These are phyloP conservation scores for Sepiola atlantica DNA, from an alignment of 2,888 invertebrate species.

Conservation along the genomic window DNA sequence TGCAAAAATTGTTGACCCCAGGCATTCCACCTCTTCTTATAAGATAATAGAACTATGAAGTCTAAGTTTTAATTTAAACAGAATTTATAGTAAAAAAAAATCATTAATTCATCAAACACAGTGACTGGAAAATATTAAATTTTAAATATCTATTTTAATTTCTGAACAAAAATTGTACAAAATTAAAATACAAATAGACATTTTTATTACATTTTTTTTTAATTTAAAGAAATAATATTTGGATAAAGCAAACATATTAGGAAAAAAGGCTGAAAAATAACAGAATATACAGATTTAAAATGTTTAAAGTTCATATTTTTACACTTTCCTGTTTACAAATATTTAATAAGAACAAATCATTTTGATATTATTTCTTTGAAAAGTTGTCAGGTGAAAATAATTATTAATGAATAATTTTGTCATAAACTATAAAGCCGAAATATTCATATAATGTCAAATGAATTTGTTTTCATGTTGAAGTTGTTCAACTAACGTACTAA, in stretches of 20 bases:
- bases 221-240: background rate
- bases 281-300: background rate
- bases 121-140: background rate
- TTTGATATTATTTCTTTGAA: too few species aligned
- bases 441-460: too few species aligned
- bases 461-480: too few species aligned
- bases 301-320: background rate
- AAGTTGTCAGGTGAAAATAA: too few species aligned
- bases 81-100: background rate
- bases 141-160: background rate
- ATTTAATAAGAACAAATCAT: background rate
- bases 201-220: background rate
- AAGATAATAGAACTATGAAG: background rate
- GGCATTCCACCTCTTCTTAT: too few species aligned
- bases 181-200: background rate
- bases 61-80: background rate
- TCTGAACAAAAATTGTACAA: background rate
- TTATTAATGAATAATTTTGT: too few species aligned
- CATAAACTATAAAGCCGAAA: too few species aligned
- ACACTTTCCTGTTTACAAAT: background rate
- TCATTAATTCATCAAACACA: background rate
- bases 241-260: background rate
- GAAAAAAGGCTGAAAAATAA: background rate
- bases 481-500: too few species aligned
- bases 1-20: too few species aligned